Base-by-base conservation (phyloP, 2,113 vertebrate genomes). In the Calonectris borealis region DNA sequence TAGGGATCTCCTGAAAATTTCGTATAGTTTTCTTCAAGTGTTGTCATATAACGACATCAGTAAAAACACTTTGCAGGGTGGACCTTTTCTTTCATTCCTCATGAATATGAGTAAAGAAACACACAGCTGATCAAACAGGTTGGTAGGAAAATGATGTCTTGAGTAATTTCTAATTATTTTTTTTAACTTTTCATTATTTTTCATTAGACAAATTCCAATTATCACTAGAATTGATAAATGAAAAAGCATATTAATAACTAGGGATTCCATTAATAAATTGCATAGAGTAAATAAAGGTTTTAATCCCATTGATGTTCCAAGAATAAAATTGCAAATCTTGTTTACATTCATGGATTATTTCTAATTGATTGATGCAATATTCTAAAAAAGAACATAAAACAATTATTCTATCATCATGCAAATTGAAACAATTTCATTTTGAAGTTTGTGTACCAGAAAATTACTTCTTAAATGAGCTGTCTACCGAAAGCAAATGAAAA, bases 381-480 rank as follows among this genome's bases (percentile, higher is more conserved):
- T 94, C 95, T 61, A 93, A 79, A 91, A 86, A 88, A 49, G 60
- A 88, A 83, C 58, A 79, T 86, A 91, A 94, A 88, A 52, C 90
- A 97, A 95, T 98, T 94, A 95, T 81, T 92, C 29, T 62, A 88
- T 91, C 58, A 92, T 96, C 85, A 94, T 57, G 48, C 31, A 97
- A 96, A 96, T 90, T 86, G 95, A 93, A 95, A 97, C 94, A 83
- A 94, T 97, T 94, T 95, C 83, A 96, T 97, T 95, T 97, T 88
- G 93, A 97, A 98, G 96, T 95, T 95, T 97, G 92, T 98, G 93
- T 97, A 96, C 83, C 94, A 95, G 97, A 98, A 98, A 98, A 98
- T 98, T 79, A 93, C 94, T 97, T 83, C 90, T 89, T 86, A 91
- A 97, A 93, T 66, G 76, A 97, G 83, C 61, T 97, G 88, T 89